Evolutionary conservation across 53 echinoderm and acorn worm species (phyloP), one percentile per base, ranked within the genome.

Genomic region (Antedon mediterranea): DNA sequence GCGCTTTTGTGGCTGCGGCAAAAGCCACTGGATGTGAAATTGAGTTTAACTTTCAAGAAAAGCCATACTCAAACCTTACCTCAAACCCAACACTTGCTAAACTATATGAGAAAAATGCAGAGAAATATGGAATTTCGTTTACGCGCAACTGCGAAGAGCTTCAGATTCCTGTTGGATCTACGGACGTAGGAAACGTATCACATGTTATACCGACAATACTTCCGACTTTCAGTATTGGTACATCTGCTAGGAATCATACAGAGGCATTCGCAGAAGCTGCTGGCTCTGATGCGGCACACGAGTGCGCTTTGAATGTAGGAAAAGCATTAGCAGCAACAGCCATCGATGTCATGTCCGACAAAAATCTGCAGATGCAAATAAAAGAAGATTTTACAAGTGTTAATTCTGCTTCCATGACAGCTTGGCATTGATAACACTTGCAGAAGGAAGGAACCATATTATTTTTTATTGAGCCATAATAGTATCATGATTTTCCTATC

Each of bases 21-120:
- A 86, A 89, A 70, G 92, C 92, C 30, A 86, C 89, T 4, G 86
- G 86, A 20, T 92, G 92, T 71, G 92, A 92, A 82, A 76, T 89
- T 31, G 84, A 86, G 57, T 88, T 85, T 57, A 79, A 43, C 74
- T 92, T 84, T 80, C 86, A 89, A 3, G 84, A 89, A 14, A 89
- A 81, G 32, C 92, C 92, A 0, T 92, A 92, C 78, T 92, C 92
- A 28, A 86, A 89, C 74, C 84, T 92, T 43, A 43, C 76, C 76
- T 81, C 78, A 74, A 92, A 86, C 72, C 30, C 75, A 71, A 73
- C 41, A 34, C 78, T 92, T 20, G 89, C 86, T 26, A 57, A 37
- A 0, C 33, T 85, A 15, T 92, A 92, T 77, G 30, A 84, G 34
- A 77, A 70, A 30, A 86, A 92, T 27, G 92, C 92, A 18, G 73